Base-by-base conservation (phyloP, 1,140 invertebrate species). In the Leptinotarsa defecta region DNA sequence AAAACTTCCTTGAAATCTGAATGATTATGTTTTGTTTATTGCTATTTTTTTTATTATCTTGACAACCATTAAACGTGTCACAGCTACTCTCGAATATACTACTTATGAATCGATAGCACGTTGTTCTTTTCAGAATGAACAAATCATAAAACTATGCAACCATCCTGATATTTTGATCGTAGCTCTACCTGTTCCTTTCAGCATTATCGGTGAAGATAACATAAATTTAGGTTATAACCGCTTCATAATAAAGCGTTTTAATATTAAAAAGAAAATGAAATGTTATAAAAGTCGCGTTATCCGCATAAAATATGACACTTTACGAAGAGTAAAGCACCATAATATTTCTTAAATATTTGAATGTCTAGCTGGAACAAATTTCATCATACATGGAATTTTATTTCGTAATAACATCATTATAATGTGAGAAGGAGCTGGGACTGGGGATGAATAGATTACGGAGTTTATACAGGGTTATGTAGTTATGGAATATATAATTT, bases 361-460 rank as follows among this genome's bases (percentile, higher is more conserved):
- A 73, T 73, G 71, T 65, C 71, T 64, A n/a, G 71, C 69, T 71
- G 71, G 19, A 73, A 73, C 71, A 65, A 73, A 73, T 73, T 73
- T 73, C 64, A 73, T 73, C 17, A 19, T 48, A 20, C 71, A 65
- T 73, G 52, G 24, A 70, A 73, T 73, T 73, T 65, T 49, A 73
- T 73, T 73, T 73, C 24, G 71, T 73, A 65, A 73, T 73, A 73
- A 73, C 71, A 73, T 73, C 71, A 65, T 73, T 73, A 73, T 73
- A 43, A 34, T 48, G 27, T 49, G 34, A 65, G 34, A 34, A 65
- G 48, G 13, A 22, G n/a, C 34, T 52, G 6, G 20, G 24, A 22
- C 22, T 71, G 69, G 19, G 13, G 49, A 65, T 24, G 13, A 65
- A 34, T 24, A 22, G 20, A 24, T 65, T 22, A 22, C 64, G 8